Percentiles rank a stretch among this genome's conserved stretches.
These are phyloP conservation scores for Parascotia fuliginaria DNA, from an alignment of 2,888 invertebrate genomes.

Conservation along the genomic window DNA sequence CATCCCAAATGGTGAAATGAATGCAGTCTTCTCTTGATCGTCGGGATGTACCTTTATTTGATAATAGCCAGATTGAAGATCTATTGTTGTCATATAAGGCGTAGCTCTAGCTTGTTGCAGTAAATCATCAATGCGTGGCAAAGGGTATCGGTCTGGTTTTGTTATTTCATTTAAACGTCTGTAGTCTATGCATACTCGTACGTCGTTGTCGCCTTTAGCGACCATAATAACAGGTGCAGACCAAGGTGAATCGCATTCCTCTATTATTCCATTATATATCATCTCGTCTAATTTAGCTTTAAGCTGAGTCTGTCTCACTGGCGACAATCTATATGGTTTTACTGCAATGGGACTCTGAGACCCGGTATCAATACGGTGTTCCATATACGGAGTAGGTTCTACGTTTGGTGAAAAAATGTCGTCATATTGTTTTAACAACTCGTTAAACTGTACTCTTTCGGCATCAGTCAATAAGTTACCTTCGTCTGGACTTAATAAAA, in stretches of 20 bases:
- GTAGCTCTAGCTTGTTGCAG: slow-evolving; percentile 6
- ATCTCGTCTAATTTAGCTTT: slow-evolving; percentile 3
- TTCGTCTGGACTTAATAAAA: too few species aligned
- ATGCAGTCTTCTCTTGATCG: slow-evolving; percentile 10
- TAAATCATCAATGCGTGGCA: slow-evolving; percentile 9
- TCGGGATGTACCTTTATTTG: slow-evolving; percentile 1
- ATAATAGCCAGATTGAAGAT: slow-evolving; percentile 9
- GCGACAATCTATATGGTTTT: slow-evolving; percentile 10
- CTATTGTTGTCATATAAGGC: slow-evolving; percentile 6
- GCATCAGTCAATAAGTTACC: too few species aligned
- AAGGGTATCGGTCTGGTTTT: slow-evolving; percentile 7
- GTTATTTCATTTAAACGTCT: slow-evolving; percentile 8
- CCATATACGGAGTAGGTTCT: neutral
- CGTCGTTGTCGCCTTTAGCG: slow-evolving; percentile 49
- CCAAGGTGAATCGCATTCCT: slow-evolving; percentile 42
- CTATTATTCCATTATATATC: neutral
- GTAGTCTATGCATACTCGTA: slow-evolving; percentile 51
- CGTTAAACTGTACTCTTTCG: neutral
- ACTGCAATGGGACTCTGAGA: slow-evolving; percentile 9
- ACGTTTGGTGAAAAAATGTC: neutral
- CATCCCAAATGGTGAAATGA: slow-evolving; percentile 38
- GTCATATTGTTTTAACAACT: neutral
- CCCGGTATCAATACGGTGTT: slow-evolving; percentile 20
- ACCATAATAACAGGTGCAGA: slow-evolving; percentile 56
- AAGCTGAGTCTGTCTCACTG: neutral